phyloP scores from a whole-genome alignment of 1,140 invertebrate species.

The Ostrea edulis region DNA sequence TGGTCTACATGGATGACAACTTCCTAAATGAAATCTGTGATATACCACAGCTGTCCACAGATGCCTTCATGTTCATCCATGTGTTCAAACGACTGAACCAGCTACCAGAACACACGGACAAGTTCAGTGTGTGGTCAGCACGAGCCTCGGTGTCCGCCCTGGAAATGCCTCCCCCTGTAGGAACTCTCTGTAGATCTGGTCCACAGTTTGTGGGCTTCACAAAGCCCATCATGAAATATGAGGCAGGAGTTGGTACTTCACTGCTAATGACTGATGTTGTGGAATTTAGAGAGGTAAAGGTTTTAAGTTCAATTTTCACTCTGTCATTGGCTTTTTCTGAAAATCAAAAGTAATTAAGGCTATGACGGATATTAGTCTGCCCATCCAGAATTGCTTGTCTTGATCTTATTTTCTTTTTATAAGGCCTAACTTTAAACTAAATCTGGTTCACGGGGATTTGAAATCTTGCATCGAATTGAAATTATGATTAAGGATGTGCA shows the following conservation, averaged over 20 bases:
- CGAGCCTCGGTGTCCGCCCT: slow-evolving; percentile 57
- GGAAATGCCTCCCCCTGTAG: slow-evolving; percentile 54
- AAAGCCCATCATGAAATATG: slow-evolving; percentile 61
- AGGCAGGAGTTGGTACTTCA: slow-evolving; percentile 58
- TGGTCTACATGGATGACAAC: slow-evolving; percentile 53
- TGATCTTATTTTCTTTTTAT: too few relatives aligned
- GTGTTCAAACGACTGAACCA: slow-evolving; percentile 63
- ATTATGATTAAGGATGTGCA: too few relatives aligned
- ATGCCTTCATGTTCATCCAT: slow-evolving; percentile 55
- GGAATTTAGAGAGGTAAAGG: not conserved
- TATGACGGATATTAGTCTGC: too few relatives aligned
- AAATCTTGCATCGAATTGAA: too few relatives aligned
- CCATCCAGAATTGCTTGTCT: too few relatives aligned
- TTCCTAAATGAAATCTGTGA: slow-evolving; percentile 59
- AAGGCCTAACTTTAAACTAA: too few relatives aligned
- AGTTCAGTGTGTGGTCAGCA: slow-evolving; percentile 54
- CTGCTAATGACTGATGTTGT: slow-evolving; percentile 39
- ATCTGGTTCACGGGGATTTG: too few relatives aligned
- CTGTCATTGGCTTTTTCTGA: too few relatives aligned
- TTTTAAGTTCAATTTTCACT: not conserved
- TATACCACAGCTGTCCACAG: slow-evolving; percentile 50
- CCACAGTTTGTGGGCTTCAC: slow-evolving; percentile 59
- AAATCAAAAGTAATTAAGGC: too few relatives aligned
- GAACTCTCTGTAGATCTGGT: slow-evolving; percentile 58
- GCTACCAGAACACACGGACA: slow-evolving; percentile 43